Conservation (phyloP, 1,140 invertebrate species). For the Drosophila lacteicornis region DNA sequence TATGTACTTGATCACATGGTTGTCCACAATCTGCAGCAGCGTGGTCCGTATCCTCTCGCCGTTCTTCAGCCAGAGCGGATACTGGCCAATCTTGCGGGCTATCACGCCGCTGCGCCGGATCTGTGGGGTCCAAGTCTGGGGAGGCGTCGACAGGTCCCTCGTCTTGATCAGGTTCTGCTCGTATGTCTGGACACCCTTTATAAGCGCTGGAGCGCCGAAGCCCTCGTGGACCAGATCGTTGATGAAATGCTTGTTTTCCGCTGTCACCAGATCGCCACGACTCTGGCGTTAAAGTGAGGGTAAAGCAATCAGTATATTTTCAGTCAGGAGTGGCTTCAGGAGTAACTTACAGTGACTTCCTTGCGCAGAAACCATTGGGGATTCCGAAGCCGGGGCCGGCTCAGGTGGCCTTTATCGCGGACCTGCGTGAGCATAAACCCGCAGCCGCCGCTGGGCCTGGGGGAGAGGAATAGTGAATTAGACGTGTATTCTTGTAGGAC, state of each 20-base stretch:
- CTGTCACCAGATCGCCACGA: slow-evolving; percentile 89
- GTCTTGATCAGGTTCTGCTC: slow-evolving; percentile 86
- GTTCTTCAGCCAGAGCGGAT: slow-evolving; percentile 96
- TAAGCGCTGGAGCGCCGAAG: slow-evolving; percentile 85
- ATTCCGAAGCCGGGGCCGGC: slow-evolving; percentile 85
- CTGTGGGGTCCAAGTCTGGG: slow-evolving; percentile 88
- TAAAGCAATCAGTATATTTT: background rate
- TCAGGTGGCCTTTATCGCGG: slow-evolving; percentile 79
- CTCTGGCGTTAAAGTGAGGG: slow-evolving; percentile 5
- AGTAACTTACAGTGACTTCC: slow-evolving; percentile 85
- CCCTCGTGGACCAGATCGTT: slow-evolving; percentile 91
- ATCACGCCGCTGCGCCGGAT: slow-evolving; percentile 93
- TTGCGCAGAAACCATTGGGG: slow-evolving; percentile 87
- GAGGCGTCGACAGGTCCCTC: slow-evolving; percentile 85
- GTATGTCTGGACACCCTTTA: slow-evolving; percentile 84
- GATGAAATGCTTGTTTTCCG: slow-evolving; percentile 93
- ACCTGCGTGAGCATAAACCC: slow-evolving; percentile 74
- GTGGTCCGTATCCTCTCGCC: slow-evolving; percentile 92
- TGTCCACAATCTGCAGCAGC: slow-evolving; percentile 95
- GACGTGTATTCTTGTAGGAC: too few relatives aligned
- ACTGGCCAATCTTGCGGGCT: slow-evolving; percentile 96
- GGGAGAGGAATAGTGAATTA: background rate
- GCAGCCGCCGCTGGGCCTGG: slow-evolving; percentile 40
- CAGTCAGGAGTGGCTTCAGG: background rate
- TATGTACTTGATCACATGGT: slow-evolving; percentile 97